phyloP scores from a whole-genome alignment of 2,797 vertebrate species.

The Poeciliopsis paucimaculata region DNA sequence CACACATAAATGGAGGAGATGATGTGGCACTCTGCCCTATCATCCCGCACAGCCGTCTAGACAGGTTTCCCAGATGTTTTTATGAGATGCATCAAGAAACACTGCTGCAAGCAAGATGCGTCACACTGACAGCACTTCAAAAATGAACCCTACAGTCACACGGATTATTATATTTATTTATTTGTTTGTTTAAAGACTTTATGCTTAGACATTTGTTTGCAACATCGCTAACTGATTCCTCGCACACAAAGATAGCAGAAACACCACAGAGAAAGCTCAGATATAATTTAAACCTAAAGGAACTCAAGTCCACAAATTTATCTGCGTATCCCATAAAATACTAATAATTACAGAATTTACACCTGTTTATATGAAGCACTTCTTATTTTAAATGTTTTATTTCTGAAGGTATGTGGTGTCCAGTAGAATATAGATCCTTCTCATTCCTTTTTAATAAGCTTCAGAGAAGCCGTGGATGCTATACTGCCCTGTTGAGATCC shows the following conservation, averaged over 20 bases:
- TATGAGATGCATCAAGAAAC: slow-evolving; percentile 17
- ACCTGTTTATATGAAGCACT: slow-evolving; percentile 44
- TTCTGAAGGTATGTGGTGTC: slow-evolving; percentile 31
- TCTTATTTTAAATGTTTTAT: slow-evolving; percentile 40
- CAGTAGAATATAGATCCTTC: slow-evolving; percentile 40
- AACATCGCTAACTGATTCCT: slow-evolving; percentile 36
- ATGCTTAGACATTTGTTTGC: slow-evolving; percentile 39
- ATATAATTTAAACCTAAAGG: slow-evolving; percentile 50
- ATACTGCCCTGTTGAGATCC: slow-evolving; percentile 34
- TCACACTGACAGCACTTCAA: slow-evolving; percentile 38
- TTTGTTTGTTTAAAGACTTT: slow-evolving; percentile 26
- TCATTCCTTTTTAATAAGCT: slow-evolving; percentile 59
- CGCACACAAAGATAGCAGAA: slow-evolving; percentile 51
- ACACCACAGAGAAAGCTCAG: slow-evolving; percentile 56
- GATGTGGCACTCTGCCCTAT: slow-evolving; percentile 20
- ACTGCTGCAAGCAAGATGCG: slow-evolving; percentile 23
- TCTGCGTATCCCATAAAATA: slow-evolving; percentile 33
- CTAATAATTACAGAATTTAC: slow-evolving; percentile 35
- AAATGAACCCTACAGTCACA: slow-evolving; percentile 37
- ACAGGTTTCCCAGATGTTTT: slow-evolving; percentile 47
- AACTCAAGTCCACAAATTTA: slow-evolving; percentile 45
- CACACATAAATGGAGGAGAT: slow-evolving; percentile 23
- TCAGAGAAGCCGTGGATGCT: slow-evolving; percentile 45
- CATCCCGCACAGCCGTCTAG: slow-evolving; percentile 28
- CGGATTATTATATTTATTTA: slow-evolving; percentile 23